A percentile compares a stretch with the other conserved stretches of the same genome.
Conservation (phyloP, 2,888 invertebrate genomes). For the Apodemia mormo region DNA sequence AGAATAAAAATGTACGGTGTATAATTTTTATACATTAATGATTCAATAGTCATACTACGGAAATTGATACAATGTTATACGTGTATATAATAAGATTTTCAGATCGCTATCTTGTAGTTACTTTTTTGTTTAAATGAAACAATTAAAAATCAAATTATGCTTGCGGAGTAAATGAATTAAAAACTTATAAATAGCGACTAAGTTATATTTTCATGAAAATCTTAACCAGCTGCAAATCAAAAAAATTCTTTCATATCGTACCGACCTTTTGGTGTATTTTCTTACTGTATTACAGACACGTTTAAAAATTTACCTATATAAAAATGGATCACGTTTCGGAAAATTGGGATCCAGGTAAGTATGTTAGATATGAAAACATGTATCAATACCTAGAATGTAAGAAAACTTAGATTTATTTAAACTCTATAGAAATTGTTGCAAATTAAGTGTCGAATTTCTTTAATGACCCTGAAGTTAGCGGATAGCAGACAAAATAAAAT, state of each 20-base stretch:
- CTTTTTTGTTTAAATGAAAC: neutral
- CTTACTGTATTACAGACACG: neutral
- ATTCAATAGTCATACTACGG: no score
- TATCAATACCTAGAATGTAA: no score
- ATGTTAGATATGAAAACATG: no score
- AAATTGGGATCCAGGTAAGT: constrained; percentile 72
- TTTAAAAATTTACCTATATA: constrained; percentile 17
- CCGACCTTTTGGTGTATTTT: neutral
- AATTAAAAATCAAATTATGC: neutral
- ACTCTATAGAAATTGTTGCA: no score
- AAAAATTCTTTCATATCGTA: neutral
- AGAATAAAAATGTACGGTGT: no score
- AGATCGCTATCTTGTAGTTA: neutral
- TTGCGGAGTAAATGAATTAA: neutral
- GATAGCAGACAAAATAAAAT: no score
- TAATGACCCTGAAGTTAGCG: no score
- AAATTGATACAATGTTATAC: neutral
- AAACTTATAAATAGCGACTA: neutral
- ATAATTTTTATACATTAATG: no score
- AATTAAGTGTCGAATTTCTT: no score
- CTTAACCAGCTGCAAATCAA: neutral
- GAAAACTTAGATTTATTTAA: no score
- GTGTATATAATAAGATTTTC: neutral
- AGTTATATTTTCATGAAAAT: constrained; percentile 1
- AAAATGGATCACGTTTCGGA: constrained; percentile 47